Base-by-base conservation (phyloP, 53 echinoderm and acorn worm species). In the Mesocentrotus franciscanus region DNA sequence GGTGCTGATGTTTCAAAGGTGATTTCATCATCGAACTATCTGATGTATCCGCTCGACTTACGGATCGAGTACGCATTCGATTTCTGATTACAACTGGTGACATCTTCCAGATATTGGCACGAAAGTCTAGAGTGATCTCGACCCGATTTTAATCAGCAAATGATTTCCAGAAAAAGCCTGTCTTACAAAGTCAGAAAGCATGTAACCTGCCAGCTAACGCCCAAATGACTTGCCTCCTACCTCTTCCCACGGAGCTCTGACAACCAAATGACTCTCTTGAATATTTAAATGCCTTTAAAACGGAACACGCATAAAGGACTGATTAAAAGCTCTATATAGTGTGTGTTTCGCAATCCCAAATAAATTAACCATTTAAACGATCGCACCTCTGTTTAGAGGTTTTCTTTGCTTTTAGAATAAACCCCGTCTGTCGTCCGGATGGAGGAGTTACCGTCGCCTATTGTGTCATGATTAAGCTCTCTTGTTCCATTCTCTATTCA, bases 211-310 rank as follows among this genome's bases (percentile, higher is more conserved):
- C 17, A 81, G 81, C 81, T 20, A 39, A 81, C 14, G 22, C 20
- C 18, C 39, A 20, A 81, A 17, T 10, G 8, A 5, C 9, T 14
- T 81, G 36, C 18, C 30, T 6, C 4, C 34, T 2, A 33, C 17
- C 90, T 90, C 68, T 91, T 91, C 91, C 91, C 61, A 91, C 91
- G 68, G 91, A 91, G 91, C 91, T 91, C 91, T 91, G 91, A 12
- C 66, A 91, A 66, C 81, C n/a, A 29, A 87, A n/a, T n/a, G 27
- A 56, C 58, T n/a, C 87, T 87, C 87, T 87, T 26, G 26, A 58
- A 87, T 58, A 58, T 87, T 87, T 87, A 87, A 42, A 87, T 87
- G 58, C 87, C 56, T 58, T 8, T 58, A 87, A 87, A 58, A 87
- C 59, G 87, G 87, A 87, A 87, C 58, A 58, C 10, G 13, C 56